These are phyloP conservation scores for Brachyopa scutellaris DNA, from an alignment of 2,888 invertebrate species.

Conservation along the genomic window DNA sequence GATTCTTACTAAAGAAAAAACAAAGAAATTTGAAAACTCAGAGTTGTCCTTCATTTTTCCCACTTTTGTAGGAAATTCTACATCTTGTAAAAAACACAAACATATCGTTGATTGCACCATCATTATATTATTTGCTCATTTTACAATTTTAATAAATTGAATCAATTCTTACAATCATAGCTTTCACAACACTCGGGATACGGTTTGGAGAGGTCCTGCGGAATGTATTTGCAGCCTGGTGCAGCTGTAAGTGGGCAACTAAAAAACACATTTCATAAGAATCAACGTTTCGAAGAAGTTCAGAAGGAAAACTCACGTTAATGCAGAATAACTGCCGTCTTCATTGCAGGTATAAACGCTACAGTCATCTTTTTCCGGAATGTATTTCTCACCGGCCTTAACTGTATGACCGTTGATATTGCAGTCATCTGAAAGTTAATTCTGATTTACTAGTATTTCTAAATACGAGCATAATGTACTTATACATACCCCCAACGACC, in stretches of 20 bases:
- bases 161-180: slow-evolving; percentile 6
- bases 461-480: background rate
- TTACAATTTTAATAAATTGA: too few species aligned
- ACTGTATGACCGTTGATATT: slow-evolving; percentile 1
- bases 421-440: slow-evolving; percentile 12
- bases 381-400: background rate
- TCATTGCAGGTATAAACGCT: slow-evolving; percentile 8
- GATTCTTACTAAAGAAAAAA: too few species aligned
- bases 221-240: slow-evolving; percentile 7
- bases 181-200: slow-evolving; percentile 29
- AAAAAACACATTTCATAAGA: background rate
- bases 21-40: too few species aligned
- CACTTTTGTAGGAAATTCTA: too few species aligned
- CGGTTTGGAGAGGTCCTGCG: slow-evolving; percentile 24
- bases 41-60: too few species aligned
- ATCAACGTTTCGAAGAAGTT: background rate
- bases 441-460: too few species aligned
- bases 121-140: too few species aligned
- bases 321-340: slow-evolving; percentile 9
- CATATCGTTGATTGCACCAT: too few species aligned
- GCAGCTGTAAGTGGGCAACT: slow-evolving; percentile 8
- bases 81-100: too few species aligned
- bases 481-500: background rate
- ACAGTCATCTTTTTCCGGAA: background rate
- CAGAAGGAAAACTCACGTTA: background rate